These are phyloP conservation scores for Trochalopteron elliotii DNA, from an alignment of 2,113 vertebrate genomes.

Conservation along the genomic window DNA sequence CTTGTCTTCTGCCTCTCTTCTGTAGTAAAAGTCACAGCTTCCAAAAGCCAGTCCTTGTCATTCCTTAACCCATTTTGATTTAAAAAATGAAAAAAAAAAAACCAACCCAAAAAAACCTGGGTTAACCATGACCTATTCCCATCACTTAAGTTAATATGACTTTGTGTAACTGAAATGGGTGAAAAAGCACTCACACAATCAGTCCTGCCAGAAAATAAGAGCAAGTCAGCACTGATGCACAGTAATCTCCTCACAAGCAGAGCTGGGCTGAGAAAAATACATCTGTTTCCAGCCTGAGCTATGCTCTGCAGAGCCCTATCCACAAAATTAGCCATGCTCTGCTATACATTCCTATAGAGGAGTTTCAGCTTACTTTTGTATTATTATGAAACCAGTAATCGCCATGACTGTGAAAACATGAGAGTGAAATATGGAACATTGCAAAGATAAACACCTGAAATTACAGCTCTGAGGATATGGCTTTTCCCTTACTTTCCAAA, in stretches of 20 bases:
- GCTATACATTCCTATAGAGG: not conserved
- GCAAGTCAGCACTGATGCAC: constrained; percentile 2
- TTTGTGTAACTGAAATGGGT: not conserved
- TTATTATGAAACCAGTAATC: constrained; percentile 30
- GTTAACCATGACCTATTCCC: not conserved
- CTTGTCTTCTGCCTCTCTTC: not conserved
- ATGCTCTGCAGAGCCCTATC: not conserved
- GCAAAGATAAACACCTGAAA: constrained; percentile 49
- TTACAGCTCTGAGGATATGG: not conserved
- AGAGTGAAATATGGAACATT: not conserved
- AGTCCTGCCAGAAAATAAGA: constrained; percentile 40
- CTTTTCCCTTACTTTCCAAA: not conserved
- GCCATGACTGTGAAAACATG: not conserved
- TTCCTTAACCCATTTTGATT: not conserved
- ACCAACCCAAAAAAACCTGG: not conserved
- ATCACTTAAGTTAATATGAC: not conserved
- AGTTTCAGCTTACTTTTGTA: constrained; percentile 17
- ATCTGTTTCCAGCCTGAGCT: constrained; percentile 37
- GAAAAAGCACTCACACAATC: not conserved
- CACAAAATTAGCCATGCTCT: constrained; percentile 39
- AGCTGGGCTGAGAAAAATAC: constrained; percentile 14
- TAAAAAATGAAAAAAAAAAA: not conserved
- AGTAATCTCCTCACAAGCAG: constrained; percentile 26
- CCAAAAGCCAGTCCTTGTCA: not conserved
- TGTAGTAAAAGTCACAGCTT: not conserved